These are phyloP conservation scores for Scomberomorus guttatus DNA, from an alignment of 2,797 vertebrate genomes.

Conservation along the genomic window DNA sequence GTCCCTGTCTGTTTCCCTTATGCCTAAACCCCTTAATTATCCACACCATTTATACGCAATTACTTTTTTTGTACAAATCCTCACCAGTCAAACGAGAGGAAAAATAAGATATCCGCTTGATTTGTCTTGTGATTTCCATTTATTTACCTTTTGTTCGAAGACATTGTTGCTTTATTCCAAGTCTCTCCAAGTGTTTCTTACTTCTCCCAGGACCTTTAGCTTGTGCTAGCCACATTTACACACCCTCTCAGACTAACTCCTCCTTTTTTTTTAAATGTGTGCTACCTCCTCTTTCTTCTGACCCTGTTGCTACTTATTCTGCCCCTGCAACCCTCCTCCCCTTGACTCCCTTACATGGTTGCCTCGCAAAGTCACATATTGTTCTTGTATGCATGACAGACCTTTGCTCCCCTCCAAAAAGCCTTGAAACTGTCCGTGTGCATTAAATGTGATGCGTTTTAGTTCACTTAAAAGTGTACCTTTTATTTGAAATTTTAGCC, in stretches of 20 bases:
- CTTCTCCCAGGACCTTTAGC: slow-evolving; percentile 33
- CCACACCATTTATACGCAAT: slow-evolving; percentile 43
- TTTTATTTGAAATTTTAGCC: slow-evolving; percentile 34
- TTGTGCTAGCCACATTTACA: slow-evolving; percentile 52
- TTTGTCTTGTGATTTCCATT: slow-evolving; percentile 25
- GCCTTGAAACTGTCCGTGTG: slow-evolving; percentile 76
- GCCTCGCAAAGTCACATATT: slow-evolving; percentile 76
- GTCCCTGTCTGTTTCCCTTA: slow-evolving; percentile 69
- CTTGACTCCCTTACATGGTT: slow-evolving; percentile 76
- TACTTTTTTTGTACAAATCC: slow-evolving; percentile 53
- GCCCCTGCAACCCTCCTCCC: slow-evolving; percentile 12
- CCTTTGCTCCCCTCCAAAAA: slow-evolving; percentile 76
- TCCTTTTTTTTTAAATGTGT: slow-evolving; percentile 53
- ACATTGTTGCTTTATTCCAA: neutral
- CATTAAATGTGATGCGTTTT: slow-evolving; percentile 69
- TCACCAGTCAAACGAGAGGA: neutral
- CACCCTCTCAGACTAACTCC: slow-evolving; percentile 63
- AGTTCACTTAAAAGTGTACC: slow-evolving; percentile 48
- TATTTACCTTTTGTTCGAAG: slow-evolving; percentile 54
- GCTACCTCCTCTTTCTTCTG: slow-evolving; percentile 59
- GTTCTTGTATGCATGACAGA: slow-evolving; percentile 90
- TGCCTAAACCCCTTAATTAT: slow-evolving; percentile 37
- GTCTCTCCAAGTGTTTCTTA: slow-evolving; percentile 5
- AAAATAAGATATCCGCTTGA: slow-evolving; percentile 7
- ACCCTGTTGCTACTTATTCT: slow-evolving; percentile 57